Evolutionary conservation across 2,797 vertebrate species (phyloP).

Genomic region (Takifugu rubripes): DNA sequence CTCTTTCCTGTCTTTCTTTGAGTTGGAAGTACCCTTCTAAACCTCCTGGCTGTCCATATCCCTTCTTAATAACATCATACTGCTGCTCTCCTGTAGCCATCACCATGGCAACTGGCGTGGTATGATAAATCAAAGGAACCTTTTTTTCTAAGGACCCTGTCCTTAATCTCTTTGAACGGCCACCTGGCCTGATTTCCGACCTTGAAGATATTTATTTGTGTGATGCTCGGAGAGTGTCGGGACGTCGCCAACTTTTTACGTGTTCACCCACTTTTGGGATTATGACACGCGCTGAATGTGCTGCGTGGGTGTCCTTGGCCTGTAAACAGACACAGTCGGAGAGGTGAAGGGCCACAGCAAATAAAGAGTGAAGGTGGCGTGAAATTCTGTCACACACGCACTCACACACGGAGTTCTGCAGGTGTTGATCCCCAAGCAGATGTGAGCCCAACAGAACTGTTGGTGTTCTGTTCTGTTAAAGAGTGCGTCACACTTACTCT

Average conservation of each 20-base stretch:
- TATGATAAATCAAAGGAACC: constrained; percentile 60
- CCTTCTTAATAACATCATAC: constrained; percentile 16
- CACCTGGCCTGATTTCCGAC: constrained; percentile 73
- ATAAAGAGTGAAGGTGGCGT: constrained; percentile 42
- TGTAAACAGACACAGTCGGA: constrained; percentile 26
- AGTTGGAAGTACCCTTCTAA: constrained; percentile 23
- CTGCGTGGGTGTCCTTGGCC: constrained; percentile 47
- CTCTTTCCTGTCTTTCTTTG: constrained; percentile 18
- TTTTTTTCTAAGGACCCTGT: constrained; percentile 54
- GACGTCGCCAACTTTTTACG: constrained; percentile 22
- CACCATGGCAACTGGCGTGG: constrained; percentile 7
- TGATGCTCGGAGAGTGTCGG: constrained; percentile 28
- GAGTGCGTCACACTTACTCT: too few species aligned
- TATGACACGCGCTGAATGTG: constrained; percentile 31
- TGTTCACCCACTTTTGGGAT: constrained; percentile 20
- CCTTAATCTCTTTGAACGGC: constrained; percentile 65
- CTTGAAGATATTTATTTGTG: constrained; percentile 55
- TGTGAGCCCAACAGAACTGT: too few species aligned
- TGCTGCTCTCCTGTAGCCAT: constrained; percentile 35
- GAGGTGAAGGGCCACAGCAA: constrained; percentile 36
- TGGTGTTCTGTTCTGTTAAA: too few species aligned
- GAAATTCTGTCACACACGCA: constrained; percentile 22
- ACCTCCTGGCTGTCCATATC: constrained; percentile 29
- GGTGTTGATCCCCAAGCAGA: not conserved
- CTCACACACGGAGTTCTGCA: not conserved